These are phyloP conservation scores for Mercenaria mercenaria DNA, from an alignment of 1,140 invertebrate genomes.

Conservation along the genomic window DNA sequence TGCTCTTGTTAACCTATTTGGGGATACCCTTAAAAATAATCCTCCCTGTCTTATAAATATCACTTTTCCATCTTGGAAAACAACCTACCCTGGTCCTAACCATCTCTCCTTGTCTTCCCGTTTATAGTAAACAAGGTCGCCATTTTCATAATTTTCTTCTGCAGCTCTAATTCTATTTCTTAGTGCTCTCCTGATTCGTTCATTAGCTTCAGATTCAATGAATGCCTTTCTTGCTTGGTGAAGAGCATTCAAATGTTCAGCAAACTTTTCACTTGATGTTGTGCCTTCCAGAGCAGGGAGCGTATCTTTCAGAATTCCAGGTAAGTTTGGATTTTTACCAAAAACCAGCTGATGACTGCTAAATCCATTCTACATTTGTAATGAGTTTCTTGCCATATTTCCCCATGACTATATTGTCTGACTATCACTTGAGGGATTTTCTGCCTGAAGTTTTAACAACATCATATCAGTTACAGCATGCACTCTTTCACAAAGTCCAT, in stretches of 20 bases:
- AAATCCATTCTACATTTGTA: conserved; percentile 69
- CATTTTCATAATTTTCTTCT: conserved; percentile 55
- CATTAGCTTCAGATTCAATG: conserved; percentile 62
- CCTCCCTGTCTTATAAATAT: conserved; percentile 65
- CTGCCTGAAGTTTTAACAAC: conserved; percentile 45
- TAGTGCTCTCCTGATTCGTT: conserved; percentile 66
- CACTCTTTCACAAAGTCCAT: conserved; percentile 54
- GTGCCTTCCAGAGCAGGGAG: conserved; percentile 52
- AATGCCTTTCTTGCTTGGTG: neutral
- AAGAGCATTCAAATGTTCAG: conserved; percentile 64
- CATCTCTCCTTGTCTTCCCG: conserved; percentile 65
- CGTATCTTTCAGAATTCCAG: conserved; percentile 57
- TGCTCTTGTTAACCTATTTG: conserved; percentile 45
- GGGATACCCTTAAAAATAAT: conserved; percentile 60
- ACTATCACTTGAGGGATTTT: neutral
- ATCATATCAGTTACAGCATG: conserved; percentile 64
- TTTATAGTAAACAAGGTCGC: conserved; percentile 67
- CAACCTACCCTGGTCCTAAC: conserved; percentile 66
- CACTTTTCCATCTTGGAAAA: conserved; percentile 68
- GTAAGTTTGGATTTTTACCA: conserved; percentile 54
- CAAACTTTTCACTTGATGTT: conserved; percentile 62
- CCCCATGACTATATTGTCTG: conserved; percentile 38
- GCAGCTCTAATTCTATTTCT: conserved; percentile 61
- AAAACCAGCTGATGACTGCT: conserved; percentile 49
- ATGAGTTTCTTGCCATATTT: conserved; percentile 69